phyloP scores from a whole-genome alignment of 1,140 invertebrate genomes.

The Sinella curviseta region DNA sequence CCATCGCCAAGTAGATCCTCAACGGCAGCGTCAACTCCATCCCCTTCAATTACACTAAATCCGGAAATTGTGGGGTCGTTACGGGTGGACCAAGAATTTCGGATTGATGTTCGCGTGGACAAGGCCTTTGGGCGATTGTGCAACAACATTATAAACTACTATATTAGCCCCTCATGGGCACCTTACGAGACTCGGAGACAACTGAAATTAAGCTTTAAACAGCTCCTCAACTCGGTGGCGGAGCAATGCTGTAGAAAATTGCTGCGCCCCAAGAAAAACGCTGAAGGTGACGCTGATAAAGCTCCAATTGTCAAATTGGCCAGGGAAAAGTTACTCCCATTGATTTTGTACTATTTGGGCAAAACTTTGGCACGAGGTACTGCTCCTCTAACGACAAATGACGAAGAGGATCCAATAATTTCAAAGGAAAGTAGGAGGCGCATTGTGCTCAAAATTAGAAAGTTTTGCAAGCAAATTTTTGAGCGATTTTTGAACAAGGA shows the following conservation, averaged over 20 bases:
- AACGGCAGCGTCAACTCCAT: not conserved
- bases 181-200: conserved; percentile 43
- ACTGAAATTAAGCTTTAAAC: conserved; percentile 37
- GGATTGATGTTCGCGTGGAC: conserved; percentile 37
- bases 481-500: conserved; percentile 21
- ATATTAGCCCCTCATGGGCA: conserved; percentile 41
- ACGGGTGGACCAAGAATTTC: conserved; percentile 15
- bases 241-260: conserved; percentile 21
- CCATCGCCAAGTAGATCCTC: not conserved
- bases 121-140: conserved; percentile 38
- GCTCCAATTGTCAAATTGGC: conserved; percentile 4
- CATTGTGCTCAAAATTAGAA: not conserved
- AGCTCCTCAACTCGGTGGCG: conserved; percentile 34
- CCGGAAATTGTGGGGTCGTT: not conserved
- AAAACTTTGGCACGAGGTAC: conserved; percentile 3
- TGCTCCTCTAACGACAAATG: not conserved
- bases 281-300: conserved; percentile 15
- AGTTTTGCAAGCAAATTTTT: conserved; percentile 29
- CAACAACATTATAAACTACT: conserved; percentile 39
- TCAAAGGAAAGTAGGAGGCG: not conserved
- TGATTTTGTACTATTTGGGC: conserved; percentile 30
- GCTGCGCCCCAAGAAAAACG: not conserved
- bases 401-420: not conserved
- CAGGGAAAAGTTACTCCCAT: conserved; percentile 40
- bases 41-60: not conserved